Evolutionary conservation across 2,888 invertebrate genomes (phyloP).

Genomic region (Chymomyza fuscimana): DNA sequence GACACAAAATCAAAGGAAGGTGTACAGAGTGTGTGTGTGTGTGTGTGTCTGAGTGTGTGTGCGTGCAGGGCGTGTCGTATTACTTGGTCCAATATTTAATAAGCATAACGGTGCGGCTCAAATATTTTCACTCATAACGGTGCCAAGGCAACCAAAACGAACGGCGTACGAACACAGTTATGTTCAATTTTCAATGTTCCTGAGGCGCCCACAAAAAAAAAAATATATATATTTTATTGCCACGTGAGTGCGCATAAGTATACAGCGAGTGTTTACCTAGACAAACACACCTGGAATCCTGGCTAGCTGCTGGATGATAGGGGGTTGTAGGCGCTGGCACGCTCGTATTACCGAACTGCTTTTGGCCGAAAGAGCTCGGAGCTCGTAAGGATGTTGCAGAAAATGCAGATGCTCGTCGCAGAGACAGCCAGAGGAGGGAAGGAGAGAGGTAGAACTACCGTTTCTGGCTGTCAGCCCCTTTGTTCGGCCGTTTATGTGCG

Average conservation of each 20-base stretch:
- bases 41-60: not conserved
- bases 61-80: constrained; percentile 58
- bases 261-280: constrained; percentile 29
- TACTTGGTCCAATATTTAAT: constrained; percentile 61
- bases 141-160: constrained; percentile 8
- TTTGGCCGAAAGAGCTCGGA: not conserved
- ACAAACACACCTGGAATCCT: constrained; percentile 56
- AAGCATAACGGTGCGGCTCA: constrained; percentile 61
- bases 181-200: not conserved
- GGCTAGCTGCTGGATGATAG: constrained; percentile 1
- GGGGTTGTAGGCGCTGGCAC: constrained; percentile 13
- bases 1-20: constrained; percentile 61
- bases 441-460: constrained; percentile 41
- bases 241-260: not conserved
- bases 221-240: constrained; percentile 1
- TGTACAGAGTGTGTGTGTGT: constrained; percentile 28
- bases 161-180: constrained; percentile 40
- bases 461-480: constrained; percentile 9
- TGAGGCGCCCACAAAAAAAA: constrained; percentile 43
- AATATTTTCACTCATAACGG: constrained; percentile 63
- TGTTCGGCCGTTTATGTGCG: not conserved
- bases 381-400: not conserved
- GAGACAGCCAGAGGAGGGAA: too few species aligned
- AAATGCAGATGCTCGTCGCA: constrained; percentile 38
- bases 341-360: constrained; percentile 2